A percentile compares a stretch with the other conserved stretches of the same genome.
phyloP scores from a whole-genome alignment of 2,113 vertebrate species.

The Caranx ignobilis region DNA sequence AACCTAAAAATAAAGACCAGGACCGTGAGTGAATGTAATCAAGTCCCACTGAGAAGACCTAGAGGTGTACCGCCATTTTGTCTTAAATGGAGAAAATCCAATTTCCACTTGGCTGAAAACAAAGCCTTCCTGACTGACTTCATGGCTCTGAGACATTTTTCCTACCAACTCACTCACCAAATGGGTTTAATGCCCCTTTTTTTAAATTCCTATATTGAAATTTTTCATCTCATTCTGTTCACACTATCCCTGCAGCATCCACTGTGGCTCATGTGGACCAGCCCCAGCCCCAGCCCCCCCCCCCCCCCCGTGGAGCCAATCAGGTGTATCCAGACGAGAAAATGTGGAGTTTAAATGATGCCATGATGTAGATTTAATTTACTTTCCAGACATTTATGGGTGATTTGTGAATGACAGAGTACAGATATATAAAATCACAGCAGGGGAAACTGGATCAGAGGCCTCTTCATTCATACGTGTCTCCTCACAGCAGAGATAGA shows the following conservation, averaged over 20 bases:
- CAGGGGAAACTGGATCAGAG: not conserved
- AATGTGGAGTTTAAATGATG: slow-evolving; percentile 17
- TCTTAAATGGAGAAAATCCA: slow-evolving; percentile 72
- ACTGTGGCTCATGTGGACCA: not conserved
- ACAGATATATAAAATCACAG: slow-evolving; percentile 10
- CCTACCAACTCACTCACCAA: slow-evolving; percentile 17
- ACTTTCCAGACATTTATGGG: not conserved
- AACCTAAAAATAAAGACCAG: slow-evolving; percentile 56
- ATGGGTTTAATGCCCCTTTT: slow-evolving; percentile 42
- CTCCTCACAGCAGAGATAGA: slow-evolving; percentile 16
- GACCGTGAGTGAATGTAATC: slow-evolving; percentile 48
- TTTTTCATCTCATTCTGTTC: slow-evolving; percentile 25
- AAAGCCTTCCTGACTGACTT: slow-evolving; percentile 64
- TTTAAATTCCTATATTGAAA: slow-evolving; percentile 27
- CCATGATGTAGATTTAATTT: not conserved
- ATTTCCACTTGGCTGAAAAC: slow-evolving; percentile 74
- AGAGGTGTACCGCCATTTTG: slow-evolving; percentile 58
- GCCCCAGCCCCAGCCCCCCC: too few species aligned
- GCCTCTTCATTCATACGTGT: slow-evolving; percentile 7
- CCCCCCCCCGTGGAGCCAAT: not conserved
- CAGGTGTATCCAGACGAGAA: not conserved
- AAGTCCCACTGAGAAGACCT: slow-evolving; percentile 47
- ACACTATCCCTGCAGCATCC: slow-evolving; percentile 16
- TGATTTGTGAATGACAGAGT: not conserved
- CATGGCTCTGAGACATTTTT: slow-evolving; percentile 24